Base-by-base conservation (phyloP, 2,113 vertebrate genomes). In the Himantopus leucocephalus region DNA sequence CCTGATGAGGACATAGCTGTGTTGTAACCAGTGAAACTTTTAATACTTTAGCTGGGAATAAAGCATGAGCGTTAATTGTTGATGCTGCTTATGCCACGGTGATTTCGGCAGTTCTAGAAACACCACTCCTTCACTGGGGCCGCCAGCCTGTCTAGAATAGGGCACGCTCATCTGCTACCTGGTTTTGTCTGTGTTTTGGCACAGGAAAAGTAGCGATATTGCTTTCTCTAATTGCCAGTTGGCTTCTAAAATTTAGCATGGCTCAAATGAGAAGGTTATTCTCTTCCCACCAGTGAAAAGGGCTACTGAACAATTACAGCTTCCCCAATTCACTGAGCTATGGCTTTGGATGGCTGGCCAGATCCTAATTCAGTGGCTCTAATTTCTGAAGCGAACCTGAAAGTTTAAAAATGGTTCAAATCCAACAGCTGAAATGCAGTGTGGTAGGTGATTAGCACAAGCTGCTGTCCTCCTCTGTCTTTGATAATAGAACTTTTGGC, bases 401-500 rank as follows among this genome's bases (percentile, higher is more conserved):
- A 59, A 6, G 87, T 72, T 77, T 35, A 14, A 4, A 32, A 41
- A 26, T 66, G 83, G 17, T 67, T 72, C 48, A 63, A 64, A 35
- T 88, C 81, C 88, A 92, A 23, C 64, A 86, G 78, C 72, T 76
- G 84, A 32, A 85, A 53, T 81, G 56, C 83, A 48, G 11, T 72
- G 85, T 58, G 76, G 77, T 39, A 23, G 76, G 74, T 67, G 75
- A 76, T 68, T 27, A 92, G 74, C 71, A 66, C 80, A 21, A 2
- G 5, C 67, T 78, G 50, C 73, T 60, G 10, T 22, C 53, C 58
- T 76, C 48, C 66, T 71, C 79, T 76, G 60, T 39, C 78, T 96
- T 82, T 66, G 55, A 6, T 88, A 60, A 59, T 41, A 85, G 83
- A 41, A 58, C 90, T 91, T 91, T 81, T 97, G 97, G 97, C 96